These are phyloP conservation scores for Lampris megalopsis DNA, from an alignment of 2,113 vertebrate species.

Conservation along the genomic window DNA sequence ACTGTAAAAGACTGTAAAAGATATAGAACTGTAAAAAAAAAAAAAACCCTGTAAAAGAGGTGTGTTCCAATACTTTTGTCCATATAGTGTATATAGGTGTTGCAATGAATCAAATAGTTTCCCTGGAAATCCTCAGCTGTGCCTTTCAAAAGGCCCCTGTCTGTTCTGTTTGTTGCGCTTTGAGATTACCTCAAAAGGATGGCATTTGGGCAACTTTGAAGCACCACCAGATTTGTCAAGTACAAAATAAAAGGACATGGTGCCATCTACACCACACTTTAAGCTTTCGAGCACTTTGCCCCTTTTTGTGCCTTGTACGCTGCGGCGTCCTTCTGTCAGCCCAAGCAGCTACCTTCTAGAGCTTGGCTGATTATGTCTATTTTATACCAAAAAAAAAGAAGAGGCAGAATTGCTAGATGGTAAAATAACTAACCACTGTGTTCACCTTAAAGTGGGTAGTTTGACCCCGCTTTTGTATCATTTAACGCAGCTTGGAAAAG, in stretches of 20 bases:
- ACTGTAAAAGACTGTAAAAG: no score
- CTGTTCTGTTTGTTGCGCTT: not conserved
- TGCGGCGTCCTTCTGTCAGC: not conserved
- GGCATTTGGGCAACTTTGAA: slow-evolving; percentile 15
- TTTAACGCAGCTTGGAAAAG: not conserved
- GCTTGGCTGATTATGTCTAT: not conserved
- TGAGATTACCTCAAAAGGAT: not conserved
- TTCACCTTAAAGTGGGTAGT: not conserved
- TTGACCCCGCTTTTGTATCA: not conserved
- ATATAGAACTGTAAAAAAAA: no score
- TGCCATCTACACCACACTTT: not conserved
- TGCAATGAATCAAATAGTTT: no score
- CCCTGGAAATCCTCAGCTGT: not conserved
- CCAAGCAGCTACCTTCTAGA: not conserved
- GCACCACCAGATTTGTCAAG: not conserved
- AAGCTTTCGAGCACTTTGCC: slow-evolving; percentile 2
- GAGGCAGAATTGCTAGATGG: not conserved
- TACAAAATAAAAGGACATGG: not conserved
- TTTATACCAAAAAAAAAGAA: not conserved
- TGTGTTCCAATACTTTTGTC: no score
- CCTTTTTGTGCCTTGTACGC: not conserved
- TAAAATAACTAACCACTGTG: not conserved
- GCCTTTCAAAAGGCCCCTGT: not conserved
- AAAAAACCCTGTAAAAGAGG: no score
- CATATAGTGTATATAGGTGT: no score